Conservation (phyloP, 2,797 vertebrate genomes). For the Nasua narica region DNA sequence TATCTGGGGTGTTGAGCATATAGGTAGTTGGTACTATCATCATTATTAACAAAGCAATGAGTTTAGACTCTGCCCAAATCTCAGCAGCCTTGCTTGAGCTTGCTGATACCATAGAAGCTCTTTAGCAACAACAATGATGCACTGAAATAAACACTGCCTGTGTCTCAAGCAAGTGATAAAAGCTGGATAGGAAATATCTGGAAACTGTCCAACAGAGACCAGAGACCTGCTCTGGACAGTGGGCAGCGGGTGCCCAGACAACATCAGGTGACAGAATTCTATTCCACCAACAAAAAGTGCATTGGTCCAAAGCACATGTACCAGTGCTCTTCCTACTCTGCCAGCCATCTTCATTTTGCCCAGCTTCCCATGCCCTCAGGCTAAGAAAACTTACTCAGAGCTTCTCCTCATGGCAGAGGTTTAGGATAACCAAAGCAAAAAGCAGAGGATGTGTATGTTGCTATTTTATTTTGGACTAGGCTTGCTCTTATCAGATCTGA, state of each 20-base stretch:
- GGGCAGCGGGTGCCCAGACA: not conserved
- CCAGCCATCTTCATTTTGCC: slow-evolving; percentile 3
- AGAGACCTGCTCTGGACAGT: not conserved
- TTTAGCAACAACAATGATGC: not conserved
- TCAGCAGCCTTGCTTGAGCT: not conserved
- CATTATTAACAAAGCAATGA: slow-evolving; percentile 22
- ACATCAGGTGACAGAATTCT: not conserved
- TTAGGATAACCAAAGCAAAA: slow-evolving; percentile 12
- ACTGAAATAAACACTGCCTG: not conserved
- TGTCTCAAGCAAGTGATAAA: slow-evolving; percentile 39
- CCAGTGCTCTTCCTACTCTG: not conserved
- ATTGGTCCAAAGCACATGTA: not conserved
- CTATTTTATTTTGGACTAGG: not conserved
- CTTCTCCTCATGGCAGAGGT: not conserved
- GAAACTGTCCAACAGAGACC: not conserved
- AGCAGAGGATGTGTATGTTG: not conserved
- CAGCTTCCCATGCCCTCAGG: not conserved
- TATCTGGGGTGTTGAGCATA: not conserved
- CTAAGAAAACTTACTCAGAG: slow-evolving; percentile 20
- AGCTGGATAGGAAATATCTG: not conserved
- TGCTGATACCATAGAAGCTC: not conserved
- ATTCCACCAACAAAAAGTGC: not conserved
- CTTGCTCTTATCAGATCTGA: not conserved
- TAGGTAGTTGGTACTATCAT: not conserved
- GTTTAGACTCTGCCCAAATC: not conserved